phyloP scores from a whole-genome alignment of 2,888 invertebrate genomes.

The Chironomus riparius region DNA sequence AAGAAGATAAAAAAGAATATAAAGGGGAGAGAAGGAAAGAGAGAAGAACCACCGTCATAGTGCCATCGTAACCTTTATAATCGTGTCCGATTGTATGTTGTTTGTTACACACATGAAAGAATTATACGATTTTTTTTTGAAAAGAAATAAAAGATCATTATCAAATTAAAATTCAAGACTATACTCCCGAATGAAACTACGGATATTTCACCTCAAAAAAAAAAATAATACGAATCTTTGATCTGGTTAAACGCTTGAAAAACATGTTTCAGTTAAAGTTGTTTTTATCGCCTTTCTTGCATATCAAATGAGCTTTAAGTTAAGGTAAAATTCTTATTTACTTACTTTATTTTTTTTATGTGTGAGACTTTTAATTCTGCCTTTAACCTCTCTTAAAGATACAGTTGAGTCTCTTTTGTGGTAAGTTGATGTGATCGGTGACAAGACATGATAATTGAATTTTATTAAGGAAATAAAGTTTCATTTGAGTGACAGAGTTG shows the following conservation, averaged over 20 bases:
- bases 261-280: constrained; percentile 12
- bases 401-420: no score
- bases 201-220: constrained; percentile 10
- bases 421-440: no score
- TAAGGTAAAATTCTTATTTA: background rate
- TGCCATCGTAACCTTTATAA: background rate
- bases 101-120: background rate
- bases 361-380: background rate
- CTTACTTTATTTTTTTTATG: background rate
- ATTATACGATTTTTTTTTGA: background rate
- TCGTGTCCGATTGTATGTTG: background rate
- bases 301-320: background rate
- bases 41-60: background rate
- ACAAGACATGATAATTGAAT: no score
- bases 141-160: background rate
- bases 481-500: no score
- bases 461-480: no score
- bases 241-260: constrained; percentile 14
- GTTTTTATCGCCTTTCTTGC: background rate
- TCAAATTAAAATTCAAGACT: constrained; percentile 12
- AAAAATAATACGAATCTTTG: background rate
- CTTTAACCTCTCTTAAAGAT: no score
- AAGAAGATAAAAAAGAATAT: no score
- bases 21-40: no score
- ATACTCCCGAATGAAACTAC: background rate